Conservation (phyloP, 2,888 invertebrate genomes). For the Cremastobaeus sp. region DNA sequence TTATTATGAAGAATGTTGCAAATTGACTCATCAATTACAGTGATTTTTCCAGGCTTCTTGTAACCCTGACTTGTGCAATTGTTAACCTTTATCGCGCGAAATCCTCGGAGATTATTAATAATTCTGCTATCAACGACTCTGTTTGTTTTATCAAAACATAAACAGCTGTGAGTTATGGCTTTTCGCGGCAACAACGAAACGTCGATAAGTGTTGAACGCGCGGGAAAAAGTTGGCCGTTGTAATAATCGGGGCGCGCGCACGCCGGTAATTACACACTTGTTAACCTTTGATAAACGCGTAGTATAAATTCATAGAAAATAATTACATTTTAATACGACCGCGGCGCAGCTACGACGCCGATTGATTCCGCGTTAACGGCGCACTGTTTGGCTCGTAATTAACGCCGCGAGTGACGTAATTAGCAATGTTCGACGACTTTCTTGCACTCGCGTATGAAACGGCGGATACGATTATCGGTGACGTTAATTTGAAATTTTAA, state of each 20-base stretch:
- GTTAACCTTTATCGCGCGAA: conserved; percentile 24
- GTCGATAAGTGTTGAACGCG: conserved; percentile 30
- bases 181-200: conserved; percentile 18
- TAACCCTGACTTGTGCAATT: conserved; percentile 17
- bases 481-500: conserved; percentile 35
- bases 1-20: too few relatives aligned
- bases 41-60: conserved; percentile 4
- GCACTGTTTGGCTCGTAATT: conserved; percentile 23
- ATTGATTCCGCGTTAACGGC: conserved; percentile 40
- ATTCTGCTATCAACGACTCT: conserved; percentile 6
- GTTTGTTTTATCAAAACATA: conserved; percentile 37
- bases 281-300: conserved; percentile 46
- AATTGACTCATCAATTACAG: conserved; percentile 14
- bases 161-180: conserved; percentile 16
- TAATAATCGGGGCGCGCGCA: conserved; percentile 30
- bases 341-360: conserved; percentile 25
- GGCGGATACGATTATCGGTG: conserved; percentile 30
- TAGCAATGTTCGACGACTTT: conserved; percentile 36
- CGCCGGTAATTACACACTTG: conserved; percentile 37
- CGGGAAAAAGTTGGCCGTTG: conserved; percentile 28
- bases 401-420: conserved; percentile 26
- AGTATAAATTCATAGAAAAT: conserved; percentile 29
- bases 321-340: conserved; percentile 34
- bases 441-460: conserved; percentile 26
- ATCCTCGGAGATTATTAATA: conserved; percentile 17